phyloP scores from a whole-genome alignment of 30 jellyfish, hydroid and myxozoan species.

The Hydractinia symbiolongicarpus region DNA sequence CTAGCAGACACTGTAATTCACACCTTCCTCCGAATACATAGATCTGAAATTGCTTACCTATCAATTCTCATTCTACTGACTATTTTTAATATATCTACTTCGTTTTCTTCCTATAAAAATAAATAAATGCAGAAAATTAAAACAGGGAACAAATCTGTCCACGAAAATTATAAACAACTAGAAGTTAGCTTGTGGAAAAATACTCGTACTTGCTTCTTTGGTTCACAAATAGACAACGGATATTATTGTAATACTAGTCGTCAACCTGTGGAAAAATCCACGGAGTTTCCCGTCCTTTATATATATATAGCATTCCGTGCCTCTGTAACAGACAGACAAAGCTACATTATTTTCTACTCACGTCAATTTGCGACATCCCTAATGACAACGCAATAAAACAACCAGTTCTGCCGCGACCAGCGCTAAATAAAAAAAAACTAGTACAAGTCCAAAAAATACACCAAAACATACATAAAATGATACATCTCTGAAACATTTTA shows the following conservation, averaged over 20 bases:
- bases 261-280: too few relatives aligned
- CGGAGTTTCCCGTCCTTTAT: too few relatives aligned
- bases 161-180: neutral
- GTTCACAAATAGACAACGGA: too few relatives aligned
- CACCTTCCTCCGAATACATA: too few relatives aligned
- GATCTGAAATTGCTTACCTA: slow-evolving; percentile 37
- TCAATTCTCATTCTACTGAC: slow-evolving; percentile 87
- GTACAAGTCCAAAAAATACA: neutral
- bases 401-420: slow-evolving; percentile 99
- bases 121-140: neutral
- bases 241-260: too few relatives aligned
- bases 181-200: neutral
- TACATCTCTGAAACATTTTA: neutral
- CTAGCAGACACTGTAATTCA: too few relatives aligned
- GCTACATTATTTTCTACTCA: slow-evolving; percentile 4
- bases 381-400: slow-evolving; percentile 80
- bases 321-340: too few relatives aligned
- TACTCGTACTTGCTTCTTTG: too few relatives aligned
- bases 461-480: neutral
- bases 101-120: slow-evolving; percentile 53
- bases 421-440: slow-evolving; percentile 44
- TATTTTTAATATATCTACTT: slow-evolving; percentile 58
- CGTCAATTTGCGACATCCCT: slow-evolving; percentile 89
- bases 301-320: too few relatives aligned
- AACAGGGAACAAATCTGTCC: neutral